Conservation (phyloP, 2,888 invertebrate genomes). For the Papilio gigon region DNA sequence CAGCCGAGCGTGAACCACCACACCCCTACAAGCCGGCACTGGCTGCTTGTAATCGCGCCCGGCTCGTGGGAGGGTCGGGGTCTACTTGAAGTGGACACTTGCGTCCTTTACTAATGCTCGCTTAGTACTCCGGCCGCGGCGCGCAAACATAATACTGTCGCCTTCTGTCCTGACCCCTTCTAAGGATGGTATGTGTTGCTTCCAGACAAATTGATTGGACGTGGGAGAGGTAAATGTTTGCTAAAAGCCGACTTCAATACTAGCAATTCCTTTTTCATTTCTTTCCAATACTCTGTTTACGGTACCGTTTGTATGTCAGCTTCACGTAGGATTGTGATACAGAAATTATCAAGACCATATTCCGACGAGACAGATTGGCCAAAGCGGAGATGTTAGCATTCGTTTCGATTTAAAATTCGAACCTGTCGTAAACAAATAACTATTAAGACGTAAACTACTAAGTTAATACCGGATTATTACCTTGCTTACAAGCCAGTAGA, state of each 20-base stretch:
- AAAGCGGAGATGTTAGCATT: background rate
- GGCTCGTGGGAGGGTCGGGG: slow-evolving; percentile 45
- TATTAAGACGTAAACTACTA: too few species aligned
- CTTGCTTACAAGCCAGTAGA: background rate
- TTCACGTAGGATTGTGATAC: background rate
- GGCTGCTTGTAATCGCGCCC: slow-evolving; percentile 34
- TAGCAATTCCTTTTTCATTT: background rate
- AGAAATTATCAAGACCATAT: too few species aligned
- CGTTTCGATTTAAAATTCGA: background rate
- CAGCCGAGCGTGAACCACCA: slow-evolving; percentile 53
- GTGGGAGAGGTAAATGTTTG: slow-evolving; percentile 5
- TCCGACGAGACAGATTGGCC: too few species aligned
- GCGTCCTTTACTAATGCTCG: slow-evolving; percentile 77
- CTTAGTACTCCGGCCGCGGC: slow-evolving; percentile 73
- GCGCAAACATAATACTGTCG: slow-evolving; percentile 71
- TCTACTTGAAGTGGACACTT: slow-evolving; percentile 57
- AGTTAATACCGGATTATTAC: too few species aligned
- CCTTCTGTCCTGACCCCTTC: slow-evolving; percentile 64
- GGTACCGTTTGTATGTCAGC: background rate
- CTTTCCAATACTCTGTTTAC: background rate
- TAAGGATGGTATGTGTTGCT: slow-evolving; percentile 58
- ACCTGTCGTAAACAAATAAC: background rate
- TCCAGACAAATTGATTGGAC: slow-evolving; percentile 65
- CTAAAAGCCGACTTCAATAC: background rate
- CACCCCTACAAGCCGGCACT: slow-evolving; percentile 37